phyloP scores from a whole-genome alignment of 1,140 invertebrate genomes.

The Formica selysi region DNA sequence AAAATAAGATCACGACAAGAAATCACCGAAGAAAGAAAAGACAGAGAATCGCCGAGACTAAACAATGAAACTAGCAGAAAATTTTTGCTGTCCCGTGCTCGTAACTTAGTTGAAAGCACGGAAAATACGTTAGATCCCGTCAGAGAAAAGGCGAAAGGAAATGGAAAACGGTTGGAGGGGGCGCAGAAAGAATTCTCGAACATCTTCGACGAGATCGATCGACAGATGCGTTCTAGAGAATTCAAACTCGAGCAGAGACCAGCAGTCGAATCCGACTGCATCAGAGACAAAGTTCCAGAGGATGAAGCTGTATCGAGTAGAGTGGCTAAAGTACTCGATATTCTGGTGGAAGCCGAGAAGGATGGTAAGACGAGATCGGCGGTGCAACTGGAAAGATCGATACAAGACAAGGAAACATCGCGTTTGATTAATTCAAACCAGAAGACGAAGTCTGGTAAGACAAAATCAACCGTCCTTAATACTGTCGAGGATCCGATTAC shows the following conservation, averaged over 20 bases:
- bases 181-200: conserved; percentile 80
- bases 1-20: conserved; percentile 45
- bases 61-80: conserved; percentile 44
- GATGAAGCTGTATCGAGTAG: conserved; percentile 73
- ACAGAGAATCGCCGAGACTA: conserved; percentile 37
- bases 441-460: conserved; percentile 64
- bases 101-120: conserved; percentile 4
- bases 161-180: conserved; percentile 31
- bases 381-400: conserved; percentile 52
- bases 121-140: conserved; percentile 31
- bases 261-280: conserved; percentile 10
- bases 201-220: conserved; percentile 83
- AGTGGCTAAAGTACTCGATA: conserved; percentile 79
- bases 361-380: conserved; percentile 61
- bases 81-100: conserved; percentile 45
- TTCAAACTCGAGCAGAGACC: conserved; percentile 59
- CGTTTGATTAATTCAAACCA: conserved; percentile 27
- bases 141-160: conserved; percentile 16
- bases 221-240: conserved; percentile 76
- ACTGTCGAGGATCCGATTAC: conserved; percentile 85
- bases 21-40: conserved; percentile 29
- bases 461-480: conserved; percentile 76
- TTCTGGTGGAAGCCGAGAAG: conserved; percentile 76
- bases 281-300: conserved; percentile 52
- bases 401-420: conserved; percentile 44